phyloP scores from a whole-genome alignment of 2,113 vertebrate species.

The Pseudopipra pipra region DNA sequence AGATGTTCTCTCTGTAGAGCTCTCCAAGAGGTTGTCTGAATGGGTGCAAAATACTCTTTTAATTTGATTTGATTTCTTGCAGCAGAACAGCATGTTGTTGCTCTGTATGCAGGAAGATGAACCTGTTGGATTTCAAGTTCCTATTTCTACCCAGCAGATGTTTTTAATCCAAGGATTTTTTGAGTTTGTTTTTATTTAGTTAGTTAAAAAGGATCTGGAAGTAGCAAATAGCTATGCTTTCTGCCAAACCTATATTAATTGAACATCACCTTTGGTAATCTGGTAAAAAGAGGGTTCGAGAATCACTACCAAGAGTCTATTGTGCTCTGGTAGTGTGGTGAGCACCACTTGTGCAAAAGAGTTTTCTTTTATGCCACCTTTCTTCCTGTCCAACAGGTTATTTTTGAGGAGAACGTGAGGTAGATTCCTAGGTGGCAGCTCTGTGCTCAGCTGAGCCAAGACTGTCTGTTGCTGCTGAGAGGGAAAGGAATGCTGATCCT shows the following conservation, averaged over 20 bases:
- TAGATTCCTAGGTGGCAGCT: not conserved
- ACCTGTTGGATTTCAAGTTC: not conserved
- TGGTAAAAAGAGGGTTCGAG: not conserved
- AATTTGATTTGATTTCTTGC: not conserved
- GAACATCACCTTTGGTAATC: not conserved
- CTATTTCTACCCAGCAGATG: not conserved
- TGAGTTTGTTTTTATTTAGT: not conserved
- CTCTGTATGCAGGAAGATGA: not conserved
- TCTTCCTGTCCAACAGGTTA: not conserved
- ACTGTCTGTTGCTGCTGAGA: no score
- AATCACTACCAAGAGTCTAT: fast-evolving
- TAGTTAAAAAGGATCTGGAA: not conserved
- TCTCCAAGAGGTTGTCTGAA: conserved; percentile 6
- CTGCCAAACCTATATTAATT: not conserved
- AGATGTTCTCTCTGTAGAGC: conserved; percentile 32
- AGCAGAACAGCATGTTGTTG: not conserved
- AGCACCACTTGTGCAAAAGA: not conserved
- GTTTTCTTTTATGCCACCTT: not conserved
- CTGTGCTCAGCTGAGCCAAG: fast-evolving
- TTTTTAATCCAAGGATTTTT: not conserved
- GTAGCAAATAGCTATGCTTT: not conserved
- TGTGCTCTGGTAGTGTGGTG: not conserved
- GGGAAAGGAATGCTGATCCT: not conserved
- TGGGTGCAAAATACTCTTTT: conserved; percentile 8
- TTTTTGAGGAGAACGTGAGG: not conserved